Evolutionary conservation across 2,888 invertebrate species (phyloP).

Genomic region (Protodeltote pygarga): DNA sequence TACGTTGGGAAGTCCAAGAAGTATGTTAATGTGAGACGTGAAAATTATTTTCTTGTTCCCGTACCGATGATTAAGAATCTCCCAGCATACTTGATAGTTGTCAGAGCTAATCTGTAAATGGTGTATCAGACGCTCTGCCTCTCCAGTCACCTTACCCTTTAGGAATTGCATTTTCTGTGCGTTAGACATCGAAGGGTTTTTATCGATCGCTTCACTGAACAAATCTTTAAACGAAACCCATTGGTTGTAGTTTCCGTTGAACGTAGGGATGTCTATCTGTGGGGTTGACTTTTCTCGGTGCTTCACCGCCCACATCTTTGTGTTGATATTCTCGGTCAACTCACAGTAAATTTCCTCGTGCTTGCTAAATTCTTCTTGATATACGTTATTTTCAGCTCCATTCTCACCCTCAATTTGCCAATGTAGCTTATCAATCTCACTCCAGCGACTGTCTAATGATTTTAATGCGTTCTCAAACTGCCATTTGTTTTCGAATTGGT

Average conservation of each 20-base stretch:
- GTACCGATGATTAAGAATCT: constrained; percentile 9
- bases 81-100: constrained; percentile 4
- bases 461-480: not conserved
- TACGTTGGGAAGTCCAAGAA: not conserved
- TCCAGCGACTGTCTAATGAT: not conserved
- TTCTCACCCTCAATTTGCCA: constrained; percentile 4
- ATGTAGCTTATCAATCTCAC: constrained; percentile 4
- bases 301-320: not conserved
- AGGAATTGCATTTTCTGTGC: no score
- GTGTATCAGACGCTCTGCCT: constrained; percentile 3
- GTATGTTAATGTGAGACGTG: not conserved
- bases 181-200: not conserved
- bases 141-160: not conserved
- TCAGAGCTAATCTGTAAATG: constrained; percentile 6
- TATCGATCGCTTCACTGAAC: constrained; percentile 1
- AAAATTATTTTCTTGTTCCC: constrained; percentile 5
- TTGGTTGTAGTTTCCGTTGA: constrained; percentile 2
- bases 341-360: not conserved
- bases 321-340: not conserved
- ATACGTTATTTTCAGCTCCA: not conserved
- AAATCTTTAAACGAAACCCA: constrained; percentile 7
- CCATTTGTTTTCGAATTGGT: not conserved
- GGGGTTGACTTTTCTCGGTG: not conserved
- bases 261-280: not conserved
- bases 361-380: not conserved